Percentiles rank a stretch among this genome's conserved stretches.
These are phyloP conservation scores for Lasioglossum villosulum DNA, from an alignment of 2,888 invertebrate species.

Conservation along the genomic window DNA sequence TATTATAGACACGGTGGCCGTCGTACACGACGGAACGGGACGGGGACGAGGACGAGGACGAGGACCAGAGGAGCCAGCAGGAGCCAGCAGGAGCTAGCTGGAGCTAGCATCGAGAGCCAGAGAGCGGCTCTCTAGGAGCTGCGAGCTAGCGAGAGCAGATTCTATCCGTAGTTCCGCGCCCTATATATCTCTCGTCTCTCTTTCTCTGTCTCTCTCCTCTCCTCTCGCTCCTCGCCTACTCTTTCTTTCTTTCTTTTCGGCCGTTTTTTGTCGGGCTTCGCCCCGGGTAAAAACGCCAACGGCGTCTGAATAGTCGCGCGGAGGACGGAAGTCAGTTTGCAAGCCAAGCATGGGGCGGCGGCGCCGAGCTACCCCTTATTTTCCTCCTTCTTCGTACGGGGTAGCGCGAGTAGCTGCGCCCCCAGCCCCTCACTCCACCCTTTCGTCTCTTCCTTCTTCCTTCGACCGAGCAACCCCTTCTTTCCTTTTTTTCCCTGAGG, in stretches of 20 bases:
- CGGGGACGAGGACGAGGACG: constrained; percentile 6
- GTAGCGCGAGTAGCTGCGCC: constrained; percentile 65
- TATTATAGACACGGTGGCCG: constrained; percentile 81
- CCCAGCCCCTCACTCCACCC: constrained; percentile 47
- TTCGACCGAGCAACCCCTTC: constrained; percentile 50
- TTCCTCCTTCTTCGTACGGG: constrained; percentile 76
- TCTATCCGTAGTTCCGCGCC: constrained; percentile 48
- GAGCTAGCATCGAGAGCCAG: constrained; percentile 15
- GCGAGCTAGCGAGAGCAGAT: constrained; percentile 40
- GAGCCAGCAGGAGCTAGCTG: constrained; percentile 31
- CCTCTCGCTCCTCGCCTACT: constrained; percentile 25
- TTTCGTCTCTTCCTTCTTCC: constrained; percentile 56
- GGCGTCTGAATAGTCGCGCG: constrained; percentile 82
- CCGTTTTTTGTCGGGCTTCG: constrained; percentile 66
- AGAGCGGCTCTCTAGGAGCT: constrained; percentile 41
- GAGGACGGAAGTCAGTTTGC: constrained; percentile 84
- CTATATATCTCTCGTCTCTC: constrained; percentile 62
- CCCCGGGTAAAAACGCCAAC: constrained; percentile 76
- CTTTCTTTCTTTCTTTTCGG: constrained; percentile 61
- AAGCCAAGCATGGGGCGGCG: constrained; percentile 84
- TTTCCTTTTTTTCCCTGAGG: constrained; percentile 46
- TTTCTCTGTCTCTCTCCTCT: neutral
- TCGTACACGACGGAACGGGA: constrained; percentile 61
- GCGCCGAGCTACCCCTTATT: constrained; percentile 83
- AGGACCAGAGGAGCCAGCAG: constrained; percentile 47